Evolutionary conservation across 2,888 invertebrate genomes (phyloP).

Genomic region (Brassicogethes aeneus): DNA sequence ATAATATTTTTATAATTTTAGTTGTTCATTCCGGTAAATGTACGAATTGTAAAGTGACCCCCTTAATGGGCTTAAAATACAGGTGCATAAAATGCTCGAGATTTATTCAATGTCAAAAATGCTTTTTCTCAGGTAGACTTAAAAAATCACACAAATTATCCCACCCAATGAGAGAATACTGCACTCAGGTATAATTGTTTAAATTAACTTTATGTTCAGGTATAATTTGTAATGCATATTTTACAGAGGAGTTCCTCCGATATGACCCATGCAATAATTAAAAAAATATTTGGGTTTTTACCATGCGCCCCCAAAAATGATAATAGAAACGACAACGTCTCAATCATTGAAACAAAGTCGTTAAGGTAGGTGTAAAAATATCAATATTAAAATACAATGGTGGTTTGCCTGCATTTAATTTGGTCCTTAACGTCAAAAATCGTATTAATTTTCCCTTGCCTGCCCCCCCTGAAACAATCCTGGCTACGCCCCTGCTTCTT

Average conservation of each 20-base stretch:
- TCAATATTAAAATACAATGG: no score
- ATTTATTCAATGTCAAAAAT: slow-evolving; percentile 59
- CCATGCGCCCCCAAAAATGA: slow-evolving; percentile 22
- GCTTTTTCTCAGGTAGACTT: slow-evolving; percentile 54
- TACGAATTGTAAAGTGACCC: slow-evolving; percentile 49
- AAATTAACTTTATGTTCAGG: neutral
- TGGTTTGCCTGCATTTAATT: no score
- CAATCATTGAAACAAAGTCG: slow-evolving; percentile 27
- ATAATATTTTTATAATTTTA: no score
- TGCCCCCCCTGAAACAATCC: no score
- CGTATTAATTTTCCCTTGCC: no score
- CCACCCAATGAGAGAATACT: slow-evolving; percentile 59
- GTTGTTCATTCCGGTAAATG: slow-evolving; percentile 52
- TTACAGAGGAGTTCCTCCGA: slow-evolving; percentile 17
- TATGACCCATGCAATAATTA: slow-evolving; percentile 24
- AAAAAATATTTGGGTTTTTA: slow-evolving; percentile 28
- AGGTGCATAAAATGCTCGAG: slow-evolving; percentile 55
- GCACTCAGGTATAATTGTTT: slow-evolving; percentile 35
- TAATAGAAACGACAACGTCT: slow-evolving; percentile 8
- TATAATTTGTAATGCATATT: no score
- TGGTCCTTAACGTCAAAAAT: no score
- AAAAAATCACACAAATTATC: slow-evolving; percentile 54
- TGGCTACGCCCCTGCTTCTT: no score
- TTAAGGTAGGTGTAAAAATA: slow-evolving; percentile 36
- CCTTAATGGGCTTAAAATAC: slow-evolving; percentile 53